Conservation (phyloP, 2,113 vertebrate genomes). For the Xenopus laevis region DNA sequence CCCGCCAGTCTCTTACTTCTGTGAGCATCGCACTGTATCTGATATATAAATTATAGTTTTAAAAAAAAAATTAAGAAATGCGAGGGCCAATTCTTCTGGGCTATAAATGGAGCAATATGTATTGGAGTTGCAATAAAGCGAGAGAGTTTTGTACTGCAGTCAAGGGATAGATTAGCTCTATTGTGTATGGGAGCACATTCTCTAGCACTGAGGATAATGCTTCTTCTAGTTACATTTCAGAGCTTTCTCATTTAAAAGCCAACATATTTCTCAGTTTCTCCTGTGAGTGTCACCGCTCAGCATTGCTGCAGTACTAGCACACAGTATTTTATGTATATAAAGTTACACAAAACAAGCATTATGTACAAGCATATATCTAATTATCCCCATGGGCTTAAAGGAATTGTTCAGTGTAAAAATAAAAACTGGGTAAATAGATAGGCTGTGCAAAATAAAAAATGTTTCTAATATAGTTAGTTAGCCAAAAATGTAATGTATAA, state of each 20-base stretch:
- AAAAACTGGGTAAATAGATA: too few relatives aligned
- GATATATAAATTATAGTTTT: background rate
- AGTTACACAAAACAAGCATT: too few relatives aligned
- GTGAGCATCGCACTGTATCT: background rate
- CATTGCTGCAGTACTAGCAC: background rate
- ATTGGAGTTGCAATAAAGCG: slow-evolving; percentile 1
- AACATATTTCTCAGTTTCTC: background rate
- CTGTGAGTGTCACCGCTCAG: background rate
- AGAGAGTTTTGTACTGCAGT: background rate
- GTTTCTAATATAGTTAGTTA: too few relatives aligned
- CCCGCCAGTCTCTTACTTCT: background rate
- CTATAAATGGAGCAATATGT: slow-evolving; percentile 6
- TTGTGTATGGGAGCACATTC: background rate
- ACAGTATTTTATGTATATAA: too few relatives aligned
- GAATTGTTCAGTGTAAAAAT: too few relatives aligned
- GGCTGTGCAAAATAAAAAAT: too few relatives aligned
- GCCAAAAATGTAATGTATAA: too few relatives aligned
- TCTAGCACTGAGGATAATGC: background rate
- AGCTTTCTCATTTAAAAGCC: background rate
- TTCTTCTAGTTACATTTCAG: background rate
- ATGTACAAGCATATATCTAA: too few relatives aligned
- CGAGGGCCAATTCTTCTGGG: background rate
- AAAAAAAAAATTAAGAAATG: background rate
- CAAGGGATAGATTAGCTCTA: background rate
- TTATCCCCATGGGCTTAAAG: too few relatives aligned